Evolutionary conservation across 2,797 vertebrate genomes (phyloP).

Genomic region (Nasua narica): DNA sequence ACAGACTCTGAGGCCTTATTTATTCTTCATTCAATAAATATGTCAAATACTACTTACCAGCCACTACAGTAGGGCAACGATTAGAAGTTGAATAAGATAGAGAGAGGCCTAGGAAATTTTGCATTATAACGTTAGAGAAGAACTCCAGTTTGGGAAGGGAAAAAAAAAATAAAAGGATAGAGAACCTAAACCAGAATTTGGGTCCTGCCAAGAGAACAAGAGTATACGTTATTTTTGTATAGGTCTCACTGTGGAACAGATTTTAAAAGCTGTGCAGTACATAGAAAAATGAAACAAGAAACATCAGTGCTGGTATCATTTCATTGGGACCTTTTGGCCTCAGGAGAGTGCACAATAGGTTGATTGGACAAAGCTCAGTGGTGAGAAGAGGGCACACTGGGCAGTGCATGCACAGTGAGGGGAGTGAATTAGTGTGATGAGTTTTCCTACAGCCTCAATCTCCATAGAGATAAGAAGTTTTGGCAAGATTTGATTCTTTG

Average conservation of each 20-base stretch:
- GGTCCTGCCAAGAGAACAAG: not conserved
- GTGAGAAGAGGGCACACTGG: not conserved
- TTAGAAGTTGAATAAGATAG: not conserved
- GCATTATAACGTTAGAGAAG: not conserved
- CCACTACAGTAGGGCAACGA: not conserved
- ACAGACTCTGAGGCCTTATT: not conserved
- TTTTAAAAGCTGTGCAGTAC: not conserved
- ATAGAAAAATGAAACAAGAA: not conserved
- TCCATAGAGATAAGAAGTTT: not conserved
- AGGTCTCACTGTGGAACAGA: not conserved
- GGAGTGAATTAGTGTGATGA: not conserved
- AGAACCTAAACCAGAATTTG: not conserved
- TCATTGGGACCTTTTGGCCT: not conserved
- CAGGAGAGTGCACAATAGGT: not conserved
- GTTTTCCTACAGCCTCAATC: not conserved
- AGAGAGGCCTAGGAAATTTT: not conserved
- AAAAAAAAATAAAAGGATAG: not conserved
- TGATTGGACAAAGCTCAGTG: not conserved
- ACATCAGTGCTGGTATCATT: not conserved
- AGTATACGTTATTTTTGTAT: not conserved
- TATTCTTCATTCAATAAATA: not conserved
- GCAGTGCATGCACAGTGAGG: rapidly evolving
- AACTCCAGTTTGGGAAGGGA: not conserved
- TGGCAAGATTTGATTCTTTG: not conserved
- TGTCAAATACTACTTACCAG: not conserved